Evolutionary conservation across 2,888 invertebrate species (phyloP), one percentile per base, ranked within the genome.

Genomic region (Drosophila austrosaltans): DNA sequence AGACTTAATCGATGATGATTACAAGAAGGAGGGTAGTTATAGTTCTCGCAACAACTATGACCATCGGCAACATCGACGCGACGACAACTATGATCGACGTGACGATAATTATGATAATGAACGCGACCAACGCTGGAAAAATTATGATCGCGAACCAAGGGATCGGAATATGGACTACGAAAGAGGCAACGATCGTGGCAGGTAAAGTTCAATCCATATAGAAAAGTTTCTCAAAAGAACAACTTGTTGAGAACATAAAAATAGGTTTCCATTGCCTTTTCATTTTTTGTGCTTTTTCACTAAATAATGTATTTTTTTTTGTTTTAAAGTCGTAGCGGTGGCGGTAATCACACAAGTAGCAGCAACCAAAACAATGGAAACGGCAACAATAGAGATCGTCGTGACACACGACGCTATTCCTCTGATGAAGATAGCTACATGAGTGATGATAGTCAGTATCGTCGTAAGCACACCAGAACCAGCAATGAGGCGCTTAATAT

Each of bases 401-500:
- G 44, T 12, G 59, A 53, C 1, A 39, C 67, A 7, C 56, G 48
- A 8, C 65, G 56, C 20, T 70, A 48, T n/a, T 70, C 71, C 32
- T 70, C 71, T 12, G 65, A 65, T 16, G 68, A 67, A 30, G 71
- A 65, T 56, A 70, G 65, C 25, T 54, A 60, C 20, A 59, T 25
- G 30, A 42, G 54, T n/a, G 70, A 60, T 25, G 71, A 70, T 25
- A 93, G 93, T 73, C 94, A 94, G 89, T 89, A 77, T 66, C 93
- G 93, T 2, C 75, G 72, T 12, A 81, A 79, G 30, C 81, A 87
- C 78, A 93, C 93, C 63, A 93, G 94, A 89, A 93, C 93, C 16
- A 68, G 79, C 60, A 76, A 58, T 8, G 75, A 72, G 22, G 75
- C 72, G 1, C 75, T 62, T 8, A 95, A 95, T 91, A 96, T 96